Conservation (phyloP, 2,888 invertebrate genomes). For the Bellardia pandia region DNA sequence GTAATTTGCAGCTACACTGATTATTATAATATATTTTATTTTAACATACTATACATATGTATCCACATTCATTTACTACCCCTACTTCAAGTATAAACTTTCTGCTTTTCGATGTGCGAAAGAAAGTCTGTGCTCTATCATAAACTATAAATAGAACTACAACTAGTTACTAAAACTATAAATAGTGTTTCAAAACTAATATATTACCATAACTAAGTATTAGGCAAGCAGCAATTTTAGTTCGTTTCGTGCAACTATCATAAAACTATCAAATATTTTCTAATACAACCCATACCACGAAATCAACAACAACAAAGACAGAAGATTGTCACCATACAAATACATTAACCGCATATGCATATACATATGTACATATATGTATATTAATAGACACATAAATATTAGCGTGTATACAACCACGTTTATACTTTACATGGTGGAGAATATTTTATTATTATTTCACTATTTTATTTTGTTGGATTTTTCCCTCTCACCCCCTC, state of each 20-base stretch:
- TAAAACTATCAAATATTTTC: conserved; percentile 69
- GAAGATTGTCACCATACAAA: not conserved
- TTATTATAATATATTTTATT: too few relatives aligned
- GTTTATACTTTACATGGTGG: not conserved
- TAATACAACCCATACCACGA: conserved; percentile 36
- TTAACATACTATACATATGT: too few relatives aligned
- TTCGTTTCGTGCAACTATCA: conserved; percentile 59
- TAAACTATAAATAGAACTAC: conserved; percentile 74
- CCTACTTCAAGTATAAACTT: not conserved
- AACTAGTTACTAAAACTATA: conserved; percentile 76
- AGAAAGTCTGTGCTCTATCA: not conserved
- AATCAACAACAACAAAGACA: not conserved
- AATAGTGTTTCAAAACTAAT: conserved; percentile 83
- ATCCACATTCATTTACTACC: not conserved
- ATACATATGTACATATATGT: not conserved
- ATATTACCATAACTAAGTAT: conserved; percentile 82
- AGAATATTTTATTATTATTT: conserved; percentile 13
- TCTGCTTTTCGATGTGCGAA: not conserved
- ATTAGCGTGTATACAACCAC: not conserved
- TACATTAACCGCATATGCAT: not conserved
- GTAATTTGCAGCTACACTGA: too few relatives aligned
- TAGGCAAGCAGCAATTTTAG: conserved; percentile 78
- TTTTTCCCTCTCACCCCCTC: not conserved
- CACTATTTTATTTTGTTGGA: conserved; percentile 2
- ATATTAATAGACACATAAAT: too few relatives aligned